Percentiles rank a stretch among this genome's conserved stretches.
These are phyloP conservation scores for Pinctada fucata DNA, from an alignment of 2,888 invertebrate genomes.

Conservation along the genomic window DNA sequence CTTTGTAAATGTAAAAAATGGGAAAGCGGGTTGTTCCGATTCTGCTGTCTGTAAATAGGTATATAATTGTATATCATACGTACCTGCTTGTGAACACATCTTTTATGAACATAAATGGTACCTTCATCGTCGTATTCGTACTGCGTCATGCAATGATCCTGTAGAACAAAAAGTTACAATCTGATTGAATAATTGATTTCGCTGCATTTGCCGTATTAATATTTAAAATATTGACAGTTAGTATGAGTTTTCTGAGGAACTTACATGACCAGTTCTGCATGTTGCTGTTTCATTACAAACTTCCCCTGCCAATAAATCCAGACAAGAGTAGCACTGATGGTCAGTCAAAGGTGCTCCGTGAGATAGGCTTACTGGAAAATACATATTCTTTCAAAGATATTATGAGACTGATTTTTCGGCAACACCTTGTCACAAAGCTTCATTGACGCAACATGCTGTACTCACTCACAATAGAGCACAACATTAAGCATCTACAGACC, in stretches of 20 bases:
- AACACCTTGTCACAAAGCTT: too few species aligned
- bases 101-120: slow-evolving; percentile 16
- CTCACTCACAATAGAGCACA: too few species aligned
- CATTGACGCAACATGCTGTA: too few species aligned
- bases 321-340: slow-evolving; percentile 46
- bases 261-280: slow-evolving; percentile 48
- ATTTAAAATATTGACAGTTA: too few species aligned
- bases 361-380: neutral
- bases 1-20: too few species aligned
- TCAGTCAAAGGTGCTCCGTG: neutral
- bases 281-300: slow-evolving; percentile 51
- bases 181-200: too few species aligned
- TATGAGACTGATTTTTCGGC: too few species aligned
- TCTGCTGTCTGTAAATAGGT: too few species aligned
- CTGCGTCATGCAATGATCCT: slow-evolving; percentile 40
- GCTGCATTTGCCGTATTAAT: too few species aligned
- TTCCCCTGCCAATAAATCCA: slow-evolving; percentile 39
- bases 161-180: slow-evolving; percentile 1
- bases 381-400: too few species aligned
- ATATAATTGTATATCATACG: neutral
- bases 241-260: neutral
- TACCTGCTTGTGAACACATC: slow-evolving; percentile 38
- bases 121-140: slow-evolving; percentile 34
- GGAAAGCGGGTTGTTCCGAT: too few species aligned
- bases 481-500: too few species aligned